These are phyloP conservation scores for Odontocolon sp. DNA, from an alignment of 2,888 invertebrate species.

Conservation along the genomic window DNA sequence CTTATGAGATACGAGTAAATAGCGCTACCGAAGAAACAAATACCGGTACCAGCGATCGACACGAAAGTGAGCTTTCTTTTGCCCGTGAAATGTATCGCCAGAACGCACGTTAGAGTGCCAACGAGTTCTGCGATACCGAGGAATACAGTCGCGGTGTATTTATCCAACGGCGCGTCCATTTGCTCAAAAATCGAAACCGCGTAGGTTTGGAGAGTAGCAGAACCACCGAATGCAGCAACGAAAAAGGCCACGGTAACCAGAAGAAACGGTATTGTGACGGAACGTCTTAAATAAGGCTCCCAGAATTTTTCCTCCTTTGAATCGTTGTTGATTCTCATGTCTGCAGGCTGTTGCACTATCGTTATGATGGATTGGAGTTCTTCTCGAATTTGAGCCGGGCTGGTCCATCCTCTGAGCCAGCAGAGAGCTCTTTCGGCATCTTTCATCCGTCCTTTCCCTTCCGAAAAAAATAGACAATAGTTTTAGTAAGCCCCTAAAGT, in stretches of 20 bases:
- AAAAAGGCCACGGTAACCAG: constrained; percentile 87
- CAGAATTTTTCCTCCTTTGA: constrained; percentile 69
- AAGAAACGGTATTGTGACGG: constrained; percentile 87
- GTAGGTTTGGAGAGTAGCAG: constrained; percentile 88
- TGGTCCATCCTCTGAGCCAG: constrained; percentile 91
- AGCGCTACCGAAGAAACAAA: constrained; percentile 85
- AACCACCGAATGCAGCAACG: constrained; percentile 89
- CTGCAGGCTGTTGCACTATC: constrained; percentile 76
- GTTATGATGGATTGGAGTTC: constrained; percentile 83
- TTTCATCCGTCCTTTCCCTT: constrained; percentile 83
- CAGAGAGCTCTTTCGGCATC: constrained; percentile 87
- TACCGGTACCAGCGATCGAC: constrained; percentile 86
- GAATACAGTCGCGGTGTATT: constrained; percentile 88
- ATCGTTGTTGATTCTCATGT: constrained; percentile 10
- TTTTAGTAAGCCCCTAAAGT: not conserved
- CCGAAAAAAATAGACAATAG: constrained; percentile 5
- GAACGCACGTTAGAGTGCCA: constrained; percentile 86
- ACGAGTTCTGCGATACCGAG: constrained; percentile 87
- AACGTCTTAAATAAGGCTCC: constrained; percentile 82
- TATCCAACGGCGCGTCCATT: constrained; percentile 88
- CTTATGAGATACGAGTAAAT: constrained; percentile 81
- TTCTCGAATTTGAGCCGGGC: constrained; percentile 83
- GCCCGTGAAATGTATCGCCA: constrained; percentile 87
- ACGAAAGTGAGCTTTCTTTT: constrained; percentile 87
- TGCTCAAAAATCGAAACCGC: constrained; percentile 88